These are phyloP conservation scores for Mormyrus lacerda DNA, from an alignment of 2,113 vertebrate genomes.

Conservation along the genomic window DNA sequence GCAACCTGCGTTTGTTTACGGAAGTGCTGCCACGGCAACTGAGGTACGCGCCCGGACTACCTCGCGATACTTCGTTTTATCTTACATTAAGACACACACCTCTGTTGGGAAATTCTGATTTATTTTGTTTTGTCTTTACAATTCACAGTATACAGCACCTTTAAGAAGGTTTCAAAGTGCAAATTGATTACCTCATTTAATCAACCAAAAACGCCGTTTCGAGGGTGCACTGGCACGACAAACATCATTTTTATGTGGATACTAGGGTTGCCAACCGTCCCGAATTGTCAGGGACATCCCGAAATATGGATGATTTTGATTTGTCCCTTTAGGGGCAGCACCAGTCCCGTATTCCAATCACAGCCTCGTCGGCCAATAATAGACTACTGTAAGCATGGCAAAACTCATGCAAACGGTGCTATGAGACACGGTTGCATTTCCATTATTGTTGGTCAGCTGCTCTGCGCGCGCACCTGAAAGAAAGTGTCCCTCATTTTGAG, in stretches of 20 bases:
- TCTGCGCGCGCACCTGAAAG: no score
- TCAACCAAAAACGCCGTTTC: not conserved
- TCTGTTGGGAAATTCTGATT: not conserved
- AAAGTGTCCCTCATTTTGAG: no score
- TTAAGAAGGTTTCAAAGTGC: not conserved
- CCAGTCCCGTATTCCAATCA: no score
- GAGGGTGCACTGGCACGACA: not conserved
- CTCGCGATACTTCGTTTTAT: not conserved
- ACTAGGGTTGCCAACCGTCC: no score
- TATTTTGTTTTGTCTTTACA: not conserved
- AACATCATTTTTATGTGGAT: not conserved
- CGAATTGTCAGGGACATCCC: no score
- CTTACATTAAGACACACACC: not conserved
- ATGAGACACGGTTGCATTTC: no score
- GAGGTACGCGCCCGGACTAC: not conserved
- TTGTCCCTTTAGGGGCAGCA: no score
- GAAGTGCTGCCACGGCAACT: slow-evolving; percentile 19
- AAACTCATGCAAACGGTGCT: no score
- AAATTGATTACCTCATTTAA: not conserved
- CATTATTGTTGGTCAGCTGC: no score
- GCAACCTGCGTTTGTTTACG: slow-evolving; percentile 5
- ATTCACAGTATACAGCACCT: not conserved
- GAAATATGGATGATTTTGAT: no score
- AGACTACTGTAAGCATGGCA: no score
- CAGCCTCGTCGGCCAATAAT: no score